Evolutionary conservation across 2,113 vertebrate species (phyloP), one percentile per base, ranked within the genome.

Genomic region (Odontophorus gujanensis): DNA sequence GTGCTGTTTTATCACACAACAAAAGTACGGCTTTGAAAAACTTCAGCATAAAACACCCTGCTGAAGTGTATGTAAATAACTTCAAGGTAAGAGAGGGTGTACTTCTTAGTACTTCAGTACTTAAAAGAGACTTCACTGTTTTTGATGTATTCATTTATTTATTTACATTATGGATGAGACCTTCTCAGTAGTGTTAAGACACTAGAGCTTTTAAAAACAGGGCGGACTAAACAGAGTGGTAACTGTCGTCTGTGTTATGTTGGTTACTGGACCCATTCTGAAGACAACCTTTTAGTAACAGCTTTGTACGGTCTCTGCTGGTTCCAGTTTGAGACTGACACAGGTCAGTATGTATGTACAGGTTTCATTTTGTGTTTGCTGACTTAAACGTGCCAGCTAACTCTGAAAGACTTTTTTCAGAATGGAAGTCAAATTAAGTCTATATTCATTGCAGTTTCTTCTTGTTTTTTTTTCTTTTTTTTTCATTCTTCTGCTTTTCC

Each of bases 1-100:
- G 72, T 68, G 59, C 57, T 85, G 19, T 72, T 91, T 81, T 84
- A 25, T 88, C 82, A 65, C 50, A 36, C 71, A 55, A 66, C 83
- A 62, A 58, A 36, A 8, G 34, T 87, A 28, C 89, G 34, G 40
- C 24, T 83, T 87, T 47, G 67, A 74, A 75, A 85, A 38, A 6
- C 13, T 50, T 43, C 57, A 62, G 45, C 6, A 13, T 55, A 76
- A 85, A 90, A 47, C 48, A 22, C 51, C 9, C 17, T 85, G 51
- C 42, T 81, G 25, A 82, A 38, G 7, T 72, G 10, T 42, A 72
- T 72, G 50, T 82, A 95, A 95, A 71, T 80, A 71, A 19, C 20
- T 57, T n/a, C 30, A 76, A 61, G 2, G 1, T 73, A 48, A 15
- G 34, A 76, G 43, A 62, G 13, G 15, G n/a, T 21, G 2, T 45